Evolutionary conservation across 2,888 invertebrate genomes (phyloP), one percentile per base, ranked within the genome.

Genomic region (Oxytorus armatus): DNA sequence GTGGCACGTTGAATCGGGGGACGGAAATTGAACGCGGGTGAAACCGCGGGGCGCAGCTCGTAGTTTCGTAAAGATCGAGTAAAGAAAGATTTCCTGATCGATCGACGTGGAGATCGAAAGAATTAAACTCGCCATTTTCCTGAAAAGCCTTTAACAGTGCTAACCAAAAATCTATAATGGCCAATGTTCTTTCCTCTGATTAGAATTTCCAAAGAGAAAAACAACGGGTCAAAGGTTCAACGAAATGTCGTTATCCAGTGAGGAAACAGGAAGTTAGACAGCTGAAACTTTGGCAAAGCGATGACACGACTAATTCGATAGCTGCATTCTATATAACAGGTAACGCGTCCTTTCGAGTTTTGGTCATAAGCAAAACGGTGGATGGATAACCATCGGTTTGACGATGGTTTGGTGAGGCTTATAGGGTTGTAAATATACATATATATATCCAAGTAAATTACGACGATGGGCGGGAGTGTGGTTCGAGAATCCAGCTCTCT

Each of bases 391-490:
- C 61, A 51, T 51, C 53, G 59, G 33, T 57, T 75, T 75, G 66
- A 75, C 57, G 65, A 69, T 61, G 39, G 44, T n/a, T n/a, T 42
- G 65, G 61, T 63, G 53, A 47, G 47, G 47, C 16, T 49, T 47
- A 57, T 65, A 33, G 65, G 21, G 61, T 44, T 55, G 51, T 61
- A 39, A 8, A 29, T 11, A 39, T 25, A 49, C 21, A 14, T 11
- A 14, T 14, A 42, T n/a, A n/a, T n/a, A n/a, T n/a, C 8, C 39
- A 51, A 23, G 14, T 29, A 65, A 66, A 39, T 33, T 33, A 29
- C 33, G 33, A 29, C 33, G 33, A 66, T 68, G 47, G 73, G 79
- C 68, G 77, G n/a, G 76, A 66, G 79, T 75, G 70, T 66, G 61
- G 61, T 39, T 23, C 42, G 70, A 61, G 36, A n/a, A 14, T n/a